These are phyloP conservation scores for Ashinkailepas kermadecensis DNA, from an alignment of 2,888 invertebrate genomes.

Conservation along the genomic window DNA sequence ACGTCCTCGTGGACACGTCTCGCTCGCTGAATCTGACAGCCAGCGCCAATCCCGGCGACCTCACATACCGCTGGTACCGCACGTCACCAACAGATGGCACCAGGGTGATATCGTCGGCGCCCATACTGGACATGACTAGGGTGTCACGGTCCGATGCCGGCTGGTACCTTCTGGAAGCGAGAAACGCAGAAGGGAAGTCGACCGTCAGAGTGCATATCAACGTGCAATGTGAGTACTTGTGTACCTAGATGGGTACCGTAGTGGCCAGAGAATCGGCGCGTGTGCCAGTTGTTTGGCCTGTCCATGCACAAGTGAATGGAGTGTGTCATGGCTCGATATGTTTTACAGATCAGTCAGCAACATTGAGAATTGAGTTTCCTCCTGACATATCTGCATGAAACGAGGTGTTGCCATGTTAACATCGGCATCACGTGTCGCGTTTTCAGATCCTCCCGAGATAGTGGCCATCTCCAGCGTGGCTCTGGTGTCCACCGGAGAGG, in stretches of 20 bases:
- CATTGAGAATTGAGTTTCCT: no score
- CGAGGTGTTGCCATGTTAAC: no score
- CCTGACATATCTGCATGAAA: no score
- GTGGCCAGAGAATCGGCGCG: no score
- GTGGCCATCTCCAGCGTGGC: constrained; percentile 28
- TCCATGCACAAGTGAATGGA: no score
- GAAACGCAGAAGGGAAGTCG: constrained; percentile 30
- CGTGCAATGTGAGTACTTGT: constrained; percentile 31
- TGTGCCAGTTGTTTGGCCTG: no score
- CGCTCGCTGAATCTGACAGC: constrained; percentile 32
- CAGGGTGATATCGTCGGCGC: constrained; percentile 28
- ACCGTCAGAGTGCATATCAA: constrained; percentile 30
- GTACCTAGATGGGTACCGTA: no score
- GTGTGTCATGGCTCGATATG: no score
- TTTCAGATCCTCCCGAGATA: constrained; percentile 31
- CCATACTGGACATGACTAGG: constrained; percentile 27
- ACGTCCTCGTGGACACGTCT: constrained; percentile 30
- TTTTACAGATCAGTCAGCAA: no score
- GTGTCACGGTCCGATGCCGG: constrained; percentile 29
- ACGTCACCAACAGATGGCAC: constrained; percentile 14
- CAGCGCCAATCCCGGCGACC: constrained; percentile 29
- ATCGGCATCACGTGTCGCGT: no score
- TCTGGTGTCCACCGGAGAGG: constrained; percentile 31
- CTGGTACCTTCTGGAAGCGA: constrained; percentile 31
- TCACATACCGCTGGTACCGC: constrained; percentile 25